Base-by-base conservation (phyloP, 2,113 vertebrate species). In the Stomatorhinus ivindoensis region DNA sequence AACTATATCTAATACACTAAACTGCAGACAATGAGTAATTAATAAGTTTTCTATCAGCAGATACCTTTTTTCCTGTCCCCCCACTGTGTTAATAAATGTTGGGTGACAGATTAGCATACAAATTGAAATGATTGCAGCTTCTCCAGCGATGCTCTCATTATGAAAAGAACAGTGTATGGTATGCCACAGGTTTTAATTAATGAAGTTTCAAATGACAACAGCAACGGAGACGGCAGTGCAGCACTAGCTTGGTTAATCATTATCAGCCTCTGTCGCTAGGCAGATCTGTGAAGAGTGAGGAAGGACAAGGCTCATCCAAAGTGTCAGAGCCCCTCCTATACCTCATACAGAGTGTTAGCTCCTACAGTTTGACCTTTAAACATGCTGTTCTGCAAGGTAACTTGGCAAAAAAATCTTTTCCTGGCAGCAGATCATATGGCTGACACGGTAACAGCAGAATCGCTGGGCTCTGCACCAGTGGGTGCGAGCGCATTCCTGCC, bases 121-220 rank as follows among this genome's bases (percentile, higher is more conserved):
- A 73, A 87, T 87, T 76, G 85, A 89, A 87, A 73, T 76, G n/a
- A 47, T 87, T 48, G 84, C 53, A 87, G 46, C 27, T 17, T 87
- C 86, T 47, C 65, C 35, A 39, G 69, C 44, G 86, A 90, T 55
- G 27, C 15, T 47, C 47, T 61, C 83, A 31, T 73, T 87, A 90
- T 55, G 31, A 87, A 69, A n/a, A 65, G 50, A 90, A 51, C 48
- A 83, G 65, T 58, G 21, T 27, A 39, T 27, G 19, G 35, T 11
- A 69, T 87, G 61, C 19, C 35, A 83, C 48, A 90, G 86, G 86
- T 90, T 86, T 82, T 87, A 86, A 88, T 90, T 88, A 90, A 90
- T 90, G 86, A 80, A 80, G 48, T 87, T 31, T 55, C 50, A 80
- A 31, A 55, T 58, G 42, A 47, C 19, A 89, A 87, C 39, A 76